These are phyloP conservation scores for Patella depressa DNA, from an alignment of 2,888 invertebrate species.

Conservation along the genomic window DNA sequence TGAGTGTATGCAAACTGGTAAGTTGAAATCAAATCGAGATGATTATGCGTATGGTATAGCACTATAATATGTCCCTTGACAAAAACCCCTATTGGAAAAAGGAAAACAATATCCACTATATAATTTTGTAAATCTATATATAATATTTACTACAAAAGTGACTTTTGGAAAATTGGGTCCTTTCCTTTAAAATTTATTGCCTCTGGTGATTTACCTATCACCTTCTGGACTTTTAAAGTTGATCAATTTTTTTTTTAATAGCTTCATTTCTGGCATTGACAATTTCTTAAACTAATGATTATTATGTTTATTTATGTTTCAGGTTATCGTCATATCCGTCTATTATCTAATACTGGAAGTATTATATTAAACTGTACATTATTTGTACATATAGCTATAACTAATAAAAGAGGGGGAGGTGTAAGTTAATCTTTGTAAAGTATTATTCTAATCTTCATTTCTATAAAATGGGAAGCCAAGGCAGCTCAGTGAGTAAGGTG, in stretches of 20 bases:
- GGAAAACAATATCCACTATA: too few relatives aligned
- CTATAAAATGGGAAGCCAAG: too few relatives aligned
- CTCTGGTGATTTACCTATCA: neutral
- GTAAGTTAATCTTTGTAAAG: constrained; percentile 55
- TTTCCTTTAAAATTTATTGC: neutral
- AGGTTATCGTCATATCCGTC: constrained; percentile 75
- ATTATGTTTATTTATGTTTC: constrained; percentile 30
- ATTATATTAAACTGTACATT: constrained; percentile 74
- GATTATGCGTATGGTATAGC: too few relatives aligned
- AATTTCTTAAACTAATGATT: neutral
- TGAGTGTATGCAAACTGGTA: constrained; percentile 76
- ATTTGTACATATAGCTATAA: constrained; percentile 76
- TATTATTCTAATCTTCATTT: too few relatives aligned
- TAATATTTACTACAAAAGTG: too few relatives aligned
- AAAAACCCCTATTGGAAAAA: too few relatives aligned
- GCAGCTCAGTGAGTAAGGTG: too few relatives aligned
- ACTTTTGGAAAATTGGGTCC: too few relatives aligned
- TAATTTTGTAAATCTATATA: too few relatives aligned
- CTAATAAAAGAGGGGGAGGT: constrained; percentile 75
- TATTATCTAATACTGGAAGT: constrained; percentile 74
- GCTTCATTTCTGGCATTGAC: neutral
- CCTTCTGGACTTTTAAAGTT: neutral
- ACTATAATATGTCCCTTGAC: too few relatives aligned
- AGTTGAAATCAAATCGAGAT: constrained; percentile 14
- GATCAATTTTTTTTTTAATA: constrained; percentile 14